A percentile compares a stretch with the other conserved stretches of the same genome.
These are phyloP conservation scores for Neotoxoptera formosana DNA, from an alignment of 1,140 invertebrate genomes.

Conservation along the genomic window DNA sequence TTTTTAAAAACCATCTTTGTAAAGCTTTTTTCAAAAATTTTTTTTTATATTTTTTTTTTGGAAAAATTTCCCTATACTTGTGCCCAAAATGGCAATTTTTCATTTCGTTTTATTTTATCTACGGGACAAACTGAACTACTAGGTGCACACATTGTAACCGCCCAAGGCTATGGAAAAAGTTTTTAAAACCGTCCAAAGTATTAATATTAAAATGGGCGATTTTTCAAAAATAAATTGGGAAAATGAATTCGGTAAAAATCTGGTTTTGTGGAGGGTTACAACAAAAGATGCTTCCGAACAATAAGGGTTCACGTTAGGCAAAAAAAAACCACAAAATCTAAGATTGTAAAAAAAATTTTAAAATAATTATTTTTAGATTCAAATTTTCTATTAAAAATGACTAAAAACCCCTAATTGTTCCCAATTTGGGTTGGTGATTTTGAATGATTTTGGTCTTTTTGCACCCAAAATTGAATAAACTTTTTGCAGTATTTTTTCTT, in stretches of 20 bases:
- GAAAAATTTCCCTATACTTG: constrained; percentile 61
- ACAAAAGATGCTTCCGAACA: constrained; percentile 60
- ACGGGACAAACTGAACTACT: background rate
- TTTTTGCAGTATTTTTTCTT: constrained; percentile 57
- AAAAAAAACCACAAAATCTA: constrained; percentile 61
- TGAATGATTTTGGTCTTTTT: constrained; percentile 59
- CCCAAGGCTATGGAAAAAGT: constrained; percentile 62
- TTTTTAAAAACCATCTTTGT: no score
- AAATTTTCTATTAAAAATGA: constrained; percentile 61
- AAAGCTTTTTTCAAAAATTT: no score
- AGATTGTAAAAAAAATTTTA: constrained; percentile 60
- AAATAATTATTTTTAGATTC: constrained; percentile 60
- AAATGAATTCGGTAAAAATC: constrained; percentile 59
- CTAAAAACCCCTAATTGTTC: constrained; percentile 59
- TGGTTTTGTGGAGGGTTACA: constrained; percentile 56
- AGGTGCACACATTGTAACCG: constrained; percentile 60
- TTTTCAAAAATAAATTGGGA: constrained; percentile 62
- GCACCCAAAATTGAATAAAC: no score
- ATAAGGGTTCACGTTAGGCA: constrained; percentile 57
- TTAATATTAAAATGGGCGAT: constrained; percentile 61
- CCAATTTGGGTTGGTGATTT: constrained; percentile 61
- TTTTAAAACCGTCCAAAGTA: constrained; percentile 61
- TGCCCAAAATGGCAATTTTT: background rate
- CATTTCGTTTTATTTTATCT: background rate
- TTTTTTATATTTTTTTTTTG: background rate